Percentiles rank a stretch among this genome's conserved stretches.
Evolutionary conservation across 2,113 vertebrate genomes (phyloP).

Genomic region (Nanger granti): DNA sequence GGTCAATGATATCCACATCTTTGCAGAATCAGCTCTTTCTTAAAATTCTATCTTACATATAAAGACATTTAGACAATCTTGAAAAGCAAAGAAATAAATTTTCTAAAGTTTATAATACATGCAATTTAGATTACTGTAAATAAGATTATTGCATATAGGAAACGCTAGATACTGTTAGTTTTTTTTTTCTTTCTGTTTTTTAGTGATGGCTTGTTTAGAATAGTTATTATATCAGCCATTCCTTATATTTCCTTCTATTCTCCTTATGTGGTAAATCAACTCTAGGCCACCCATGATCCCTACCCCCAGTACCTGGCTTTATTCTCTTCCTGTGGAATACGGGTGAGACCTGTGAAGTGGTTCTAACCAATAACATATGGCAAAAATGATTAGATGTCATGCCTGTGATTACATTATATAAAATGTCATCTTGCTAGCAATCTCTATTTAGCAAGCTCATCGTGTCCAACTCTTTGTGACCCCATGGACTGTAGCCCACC

Average conservation of each 20-base stretch:
- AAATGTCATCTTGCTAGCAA: background rate
- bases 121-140: background rate
- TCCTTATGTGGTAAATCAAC: background rate
- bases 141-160: background rate
- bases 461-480: fast-evolving
- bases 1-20: background rate
- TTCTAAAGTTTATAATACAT: background rate
- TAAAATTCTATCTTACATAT: background rate
- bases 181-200: background rate
- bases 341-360: background rate
- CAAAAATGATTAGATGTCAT: background rate
- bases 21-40: background rate
- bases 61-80: background rate
- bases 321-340: background rate
- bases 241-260: background rate
- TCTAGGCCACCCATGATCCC: background rate
- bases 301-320: background rate
- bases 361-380: background rate
- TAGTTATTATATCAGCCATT: background rate
- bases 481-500: background rate
- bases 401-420: background rate
- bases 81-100: background rate
- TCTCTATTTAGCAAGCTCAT: background rate
- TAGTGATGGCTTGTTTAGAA: background rate
- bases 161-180: background rate